These are phyloP conservation scores for Drosophila paranaensis DNA, from an alignment of 2,888 invertebrate genomes.

Conservation along the genomic window DNA sequence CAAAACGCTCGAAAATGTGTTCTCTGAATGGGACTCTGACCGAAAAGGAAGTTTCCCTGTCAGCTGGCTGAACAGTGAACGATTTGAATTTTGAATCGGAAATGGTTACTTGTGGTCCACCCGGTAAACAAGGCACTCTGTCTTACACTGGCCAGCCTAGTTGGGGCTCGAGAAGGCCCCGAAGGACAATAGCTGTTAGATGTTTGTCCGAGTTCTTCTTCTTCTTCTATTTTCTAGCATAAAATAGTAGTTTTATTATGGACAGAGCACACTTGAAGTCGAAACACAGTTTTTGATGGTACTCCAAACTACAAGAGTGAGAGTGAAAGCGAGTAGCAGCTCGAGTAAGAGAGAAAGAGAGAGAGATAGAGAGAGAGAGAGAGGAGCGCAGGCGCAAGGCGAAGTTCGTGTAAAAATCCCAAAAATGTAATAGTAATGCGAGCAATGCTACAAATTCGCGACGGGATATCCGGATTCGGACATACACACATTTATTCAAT, in stretches of 20 bases:
- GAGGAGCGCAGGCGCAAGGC: slow-evolving; percentile 68
- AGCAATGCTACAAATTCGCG: slow-evolving; percentile 35
- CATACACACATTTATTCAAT: slow-evolving; percentile 33
- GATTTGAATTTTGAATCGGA: slow-evolving; percentile 66
- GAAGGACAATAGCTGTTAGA: slow-evolving; percentile 43
- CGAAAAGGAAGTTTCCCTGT: slow-evolving; percentile 67
- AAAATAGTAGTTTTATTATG: slow-evolving; percentile 24
- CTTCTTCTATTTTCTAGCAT: slow-evolving; percentile 1
- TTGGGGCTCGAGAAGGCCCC: slow-evolving; percentile 1
- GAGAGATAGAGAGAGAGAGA: slow-evolving; percentile 25
- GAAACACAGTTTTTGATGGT: slow-evolving; percentile 53
- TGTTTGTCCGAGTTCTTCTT: slow-evolving; percentile 29
- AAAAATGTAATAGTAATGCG: slow-evolving; percentile 53
- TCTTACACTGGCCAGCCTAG: slow-evolving; percentile 38
- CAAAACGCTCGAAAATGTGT: slow-evolving; percentile 33
- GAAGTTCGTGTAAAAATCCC: slow-evolving; percentile 54
- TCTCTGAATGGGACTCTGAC: slow-evolving; percentile 16
- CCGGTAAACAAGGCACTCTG: slow-evolving; percentile 59
- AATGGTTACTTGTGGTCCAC: slow-evolving; percentile 54
- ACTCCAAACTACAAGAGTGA: slow-evolving; percentile 57
- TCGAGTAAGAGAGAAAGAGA: slow-evolving; percentile 20
- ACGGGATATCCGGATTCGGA: slow-evolving; percentile 31
- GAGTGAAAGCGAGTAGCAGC: slow-evolving; percentile 12
- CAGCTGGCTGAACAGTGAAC: slow-evolving; percentile 44
- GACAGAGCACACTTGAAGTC: slow-evolving; percentile 55